phyloP scores from a whole-genome alignment of 2,113 vertebrate species.

The Silurus meridionalis region DNA sequence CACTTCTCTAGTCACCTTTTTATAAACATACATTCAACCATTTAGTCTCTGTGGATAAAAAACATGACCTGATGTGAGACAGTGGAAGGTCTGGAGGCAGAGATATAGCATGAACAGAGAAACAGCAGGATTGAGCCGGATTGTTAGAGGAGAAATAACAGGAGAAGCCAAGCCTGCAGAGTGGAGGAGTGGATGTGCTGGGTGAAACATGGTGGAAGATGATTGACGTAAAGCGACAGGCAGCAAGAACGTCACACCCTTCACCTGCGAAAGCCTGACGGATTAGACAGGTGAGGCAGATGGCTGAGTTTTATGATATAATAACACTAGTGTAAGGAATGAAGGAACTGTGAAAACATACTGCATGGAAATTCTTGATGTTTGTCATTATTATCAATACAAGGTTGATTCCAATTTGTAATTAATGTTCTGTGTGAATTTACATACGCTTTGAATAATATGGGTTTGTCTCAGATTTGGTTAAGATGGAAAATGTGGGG shows the following conservation, averaged over 20 bases:
- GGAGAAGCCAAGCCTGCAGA: conserved; percentile 39
- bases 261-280: conserved; percentile 18
- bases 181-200: conserved; percentile 14
- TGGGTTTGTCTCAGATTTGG: background rate
- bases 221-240: conserved; percentile 34
- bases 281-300: conserved; percentile 42
- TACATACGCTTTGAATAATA: background rate
- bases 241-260: conserved; percentile 19
- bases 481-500: background rate
- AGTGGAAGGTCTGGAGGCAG: conserved; percentile 26
- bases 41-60: background rate
- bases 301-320: conserved; percentile 13
- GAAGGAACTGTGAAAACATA: background rate
- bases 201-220: conserved; percentile 55
- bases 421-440: background rate
- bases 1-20: background rate
- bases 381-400: background rate
- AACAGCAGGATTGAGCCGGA: conserved; percentile 13
- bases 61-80: background rate
- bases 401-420: background rate
- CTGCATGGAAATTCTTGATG: background rate
- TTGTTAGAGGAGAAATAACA: conserved; percentile 28
- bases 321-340: background rate
- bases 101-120: conserved; percentile 46
- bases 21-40: background rate